Base-by-base conservation (phyloP, 2,797 vertebrate genomes). In the Argentina silus region DNA sequence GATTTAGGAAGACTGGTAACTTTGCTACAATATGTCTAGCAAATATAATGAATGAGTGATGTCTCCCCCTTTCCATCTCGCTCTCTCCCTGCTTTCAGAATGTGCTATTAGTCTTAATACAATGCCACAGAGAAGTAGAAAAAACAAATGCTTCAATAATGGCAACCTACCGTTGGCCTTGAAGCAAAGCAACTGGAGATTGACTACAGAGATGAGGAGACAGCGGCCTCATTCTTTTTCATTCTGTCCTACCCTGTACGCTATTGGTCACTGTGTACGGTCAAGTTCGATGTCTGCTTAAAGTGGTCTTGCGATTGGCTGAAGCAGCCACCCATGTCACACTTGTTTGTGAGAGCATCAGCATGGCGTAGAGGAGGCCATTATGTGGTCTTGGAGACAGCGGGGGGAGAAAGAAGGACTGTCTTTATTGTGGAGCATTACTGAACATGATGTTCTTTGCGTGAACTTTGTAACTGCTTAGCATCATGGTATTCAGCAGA, bases 81-180 rank as follows among this genome's bases (percentile, higher is more conserved):
- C 27, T 36, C 17, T 11, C 45, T 48, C 19, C 45, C 45, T 66
- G 64, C 17, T 17, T 19, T 9, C 55, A 19, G 19, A 57, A 17
- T 21, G 7, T 17, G 19, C 17, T 21, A 36, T 36, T 73, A 66
- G 67, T n/a, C 73, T 42, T n/a, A 43, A 78, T 69, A 79, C 71
- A 74, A 15, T 71, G 75, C 72, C 76, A 76, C 59, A 72, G 81
- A 78, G 60, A 80, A 68, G 43, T 23, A 14, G 14, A 15, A 53
- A 55, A 55, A 55, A 55, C 27, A 55, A 48, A 65, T 19, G 9
- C 19, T 48, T 48, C 43, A 51, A 27, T 53, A 10, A 55, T 56
- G 27, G 51, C 67, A 44, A 17, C 50, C 27, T 68, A 43, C 14
- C 36, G 6, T 3, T 56, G 67, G 50, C 36, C 67, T 55, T 53